These are phyloP conservation scores for Cyrtodaria siliqua DNA, from an alignment of 2,888 invertebrate genomes.

Conservation along the genomic window DNA sequence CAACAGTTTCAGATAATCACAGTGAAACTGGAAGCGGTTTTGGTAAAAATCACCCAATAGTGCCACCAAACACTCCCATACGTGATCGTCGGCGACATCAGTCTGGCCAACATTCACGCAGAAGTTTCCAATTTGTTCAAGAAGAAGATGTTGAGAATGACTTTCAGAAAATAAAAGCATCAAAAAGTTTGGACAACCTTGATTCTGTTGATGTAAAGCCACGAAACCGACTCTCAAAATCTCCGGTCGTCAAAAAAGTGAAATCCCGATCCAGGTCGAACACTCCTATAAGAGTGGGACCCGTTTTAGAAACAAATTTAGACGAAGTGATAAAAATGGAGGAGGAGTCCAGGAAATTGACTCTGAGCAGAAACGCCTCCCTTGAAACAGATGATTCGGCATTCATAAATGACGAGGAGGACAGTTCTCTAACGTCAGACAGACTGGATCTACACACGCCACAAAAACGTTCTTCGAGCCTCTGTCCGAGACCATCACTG, in stretches of 20 bases:
- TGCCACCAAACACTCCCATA: constrained; percentile 78
- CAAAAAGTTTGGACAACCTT: constrained; percentile 58
- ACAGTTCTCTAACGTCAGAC: not conserved
- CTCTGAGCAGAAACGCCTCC: not conserved
- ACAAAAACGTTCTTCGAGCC: not conserved
- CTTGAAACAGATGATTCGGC: constrained; percentile 16
- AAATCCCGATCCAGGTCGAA: constrained; percentile 51
- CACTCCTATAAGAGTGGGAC: constrained; percentile 56
- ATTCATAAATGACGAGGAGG: constrained; percentile 36
- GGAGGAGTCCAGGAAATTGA: constrained; percentile 15
- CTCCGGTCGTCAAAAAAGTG: constrained; percentile 24
- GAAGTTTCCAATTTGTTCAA: constrained; percentile 26
- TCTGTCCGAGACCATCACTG: not conserved
- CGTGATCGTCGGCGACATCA: constrained; percentile 48
- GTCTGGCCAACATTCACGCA: not conserved
- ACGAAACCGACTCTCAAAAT: constrained; percentile 33
- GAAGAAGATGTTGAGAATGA: constrained; percentile 9
- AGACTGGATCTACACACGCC: not conserved
- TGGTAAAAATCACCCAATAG: constrained; percentile 53
- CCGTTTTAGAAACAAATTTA: constrained; percentile 59
- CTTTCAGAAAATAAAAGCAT: constrained; percentile 4
- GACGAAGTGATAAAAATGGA: constrained; percentile 63
- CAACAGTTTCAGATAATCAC: constrained; percentile 63
- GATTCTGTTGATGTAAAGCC: constrained; percentile 44
- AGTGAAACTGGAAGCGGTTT: constrained; percentile 61